These are phyloP conservation scores for Orientallactaga bullata DNA, from an alignment of 2,113 vertebrate genomes.

Conservation along the genomic window DNA sequence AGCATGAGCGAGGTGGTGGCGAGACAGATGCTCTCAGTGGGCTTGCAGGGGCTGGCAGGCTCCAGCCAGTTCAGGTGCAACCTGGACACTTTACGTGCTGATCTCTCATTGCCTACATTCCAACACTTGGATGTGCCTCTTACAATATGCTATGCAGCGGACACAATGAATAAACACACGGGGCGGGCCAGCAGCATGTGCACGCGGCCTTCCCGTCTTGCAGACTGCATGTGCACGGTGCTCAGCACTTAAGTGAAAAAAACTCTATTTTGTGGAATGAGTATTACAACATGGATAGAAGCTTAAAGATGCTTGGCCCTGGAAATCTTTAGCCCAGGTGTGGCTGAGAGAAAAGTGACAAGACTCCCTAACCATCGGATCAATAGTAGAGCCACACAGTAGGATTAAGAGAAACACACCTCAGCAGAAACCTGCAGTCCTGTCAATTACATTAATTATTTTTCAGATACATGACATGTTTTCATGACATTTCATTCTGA, in stretches of 20 bases:
- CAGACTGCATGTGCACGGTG: not conserved
- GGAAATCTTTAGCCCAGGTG: slow-evolving; percentile 54
- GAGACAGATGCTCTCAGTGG: slow-evolving; percentile 93
- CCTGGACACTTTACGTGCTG: slow-evolving; percentile 87
- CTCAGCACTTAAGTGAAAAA: not conserved
- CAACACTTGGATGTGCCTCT: slow-evolving; percentile 85
- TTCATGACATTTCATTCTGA: slow-evolving; percentile 37
- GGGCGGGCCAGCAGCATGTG: slow-evolving; percentile 21
- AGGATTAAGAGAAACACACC: slow-evolving; percentile 75
- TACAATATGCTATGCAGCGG: slow-evolving; percentile 84
- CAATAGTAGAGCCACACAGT: slow-evolving; percentile 72
- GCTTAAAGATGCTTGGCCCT: not conserved
- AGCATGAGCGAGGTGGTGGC: slow-evolving; percentile 89
- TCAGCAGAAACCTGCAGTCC: slow-evolving; percentile 73
- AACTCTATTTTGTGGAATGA: not conserved
- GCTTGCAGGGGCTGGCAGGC: slow-evolving; percentile 91
- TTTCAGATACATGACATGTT: slow-evolving; percentile 74
- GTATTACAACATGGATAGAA: not conserved
- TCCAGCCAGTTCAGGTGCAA: slow-evolving; percentile 90
- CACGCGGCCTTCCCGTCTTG: accelerated
- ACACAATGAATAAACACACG: slow-evolving; percentile 84
- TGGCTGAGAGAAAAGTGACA: not conserved
- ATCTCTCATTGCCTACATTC: slow-evolving; percentile 87
- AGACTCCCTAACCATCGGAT: slow-evolving; percentile 68
- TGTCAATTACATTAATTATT: slow-evolving; percentile 72